Base-by-base conservation (phyloP, 1,140 invertebrate species). In the Drosophila grimshawi region DNA sequence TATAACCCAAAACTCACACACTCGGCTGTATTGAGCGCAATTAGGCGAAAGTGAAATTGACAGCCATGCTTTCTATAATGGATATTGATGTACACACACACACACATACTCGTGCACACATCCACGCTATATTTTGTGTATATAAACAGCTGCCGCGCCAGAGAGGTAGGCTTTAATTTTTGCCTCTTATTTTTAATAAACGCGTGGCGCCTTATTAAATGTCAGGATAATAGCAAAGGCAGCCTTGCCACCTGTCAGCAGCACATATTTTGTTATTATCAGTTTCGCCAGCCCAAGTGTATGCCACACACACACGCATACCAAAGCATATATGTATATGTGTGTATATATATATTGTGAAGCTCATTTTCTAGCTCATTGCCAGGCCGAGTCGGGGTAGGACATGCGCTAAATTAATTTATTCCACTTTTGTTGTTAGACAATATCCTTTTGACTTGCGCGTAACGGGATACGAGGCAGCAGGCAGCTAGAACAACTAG, bases 291-390 rank as follows among this genome's bases (percentile, higher is more conserved):
- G 68, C 27, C 52, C 39, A 55, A 73, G 66, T 76, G 67, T 78
- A 73, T 73, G 64, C 76, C 72, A 83, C 48, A 72, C 41, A 48
- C 65, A 39, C 32, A 56, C 60, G 52, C 35, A 53, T 43, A 70
- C 33, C 32, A 29, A 8, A 37, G 11, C 5, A 57, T 5, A 33
- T n/a, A n/a, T 19, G 19, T 6, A 45, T 57, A 45, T 41, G 39
- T n/a, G n/a, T n/a, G 8, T 61, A 68, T 76, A 19, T 19, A 82
- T 66, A 79, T 67, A 81, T 81, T 86, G 71, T 61, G 77, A 39
- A 88, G 80, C 85, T 88, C 85, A 91, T 91, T 91, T 91, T 91
- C 89, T 89, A 91, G 85, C 80, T 90, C 86, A 91, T 91, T 91
- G 90, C 81, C 80, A 73, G 49, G 33, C 51, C 29, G 27, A 39